Evolutionary conservation across 2,113 vertebrate species (phyloP), one percentile per base, ranked within the genome.

Genomic region (Marmota flaviventris): DNA sequence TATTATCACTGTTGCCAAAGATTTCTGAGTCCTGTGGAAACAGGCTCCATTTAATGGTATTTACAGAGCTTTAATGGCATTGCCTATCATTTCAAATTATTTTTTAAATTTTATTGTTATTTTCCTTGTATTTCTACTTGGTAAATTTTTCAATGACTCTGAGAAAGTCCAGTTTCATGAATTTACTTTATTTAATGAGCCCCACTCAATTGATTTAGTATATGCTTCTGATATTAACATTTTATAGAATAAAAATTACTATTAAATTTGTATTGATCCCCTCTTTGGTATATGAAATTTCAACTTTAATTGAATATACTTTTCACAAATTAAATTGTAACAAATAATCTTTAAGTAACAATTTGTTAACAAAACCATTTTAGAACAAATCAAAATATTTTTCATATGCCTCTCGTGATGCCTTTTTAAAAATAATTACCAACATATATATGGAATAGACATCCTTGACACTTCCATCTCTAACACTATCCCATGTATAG

Each of bases 81-180:
- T 61, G 27, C 53, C 42, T 92, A 5, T 91, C n/a, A 70, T 89
- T 97, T 96, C 27, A 78, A 91, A 65, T 87, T 92, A 79, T 72
- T 85, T 85, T 22, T 85, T 78, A 29, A 45, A 65, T 63, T 65
- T 96, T 73, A 70, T 42, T 95, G 48, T 51, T 95, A 10, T 45
- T 70, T 91, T 81, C n/a, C 16, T 17, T 82, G 4, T 89, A 63
- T 77, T 91, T 92, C 34, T 39, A 51, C 61, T 89, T 92, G 53
- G 51, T 63, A 45, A 37, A 69, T 51, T 92, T 89, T 82, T 16
- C 39, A 86, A 63, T 51, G 24, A 73, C 17, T 61, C 6, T 86
- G 67, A 94, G 22, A 79, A 89, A 89, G 39, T 69, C 67, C 39
- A 63, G 20, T 67, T 72, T 92, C 17, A 72, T 63, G 70, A 56